These are phyloP conservation scores for Cheilosia variabilis DNA, from an alignment of 2,888 invertebrate species.

Conservation along the genomic window DNA sequence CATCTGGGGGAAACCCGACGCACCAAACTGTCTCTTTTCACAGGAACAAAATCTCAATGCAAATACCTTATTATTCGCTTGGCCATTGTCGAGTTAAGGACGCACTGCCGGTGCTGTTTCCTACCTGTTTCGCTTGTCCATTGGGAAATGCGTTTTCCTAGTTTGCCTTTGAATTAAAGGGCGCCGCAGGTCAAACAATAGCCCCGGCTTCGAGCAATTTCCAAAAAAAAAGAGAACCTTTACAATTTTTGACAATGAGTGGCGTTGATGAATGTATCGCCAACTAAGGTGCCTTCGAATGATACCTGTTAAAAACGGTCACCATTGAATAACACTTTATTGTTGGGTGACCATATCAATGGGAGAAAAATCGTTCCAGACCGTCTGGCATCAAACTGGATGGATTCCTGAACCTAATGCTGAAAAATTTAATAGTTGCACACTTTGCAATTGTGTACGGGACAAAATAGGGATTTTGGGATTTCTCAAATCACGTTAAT, in stretches of 20 bases:
- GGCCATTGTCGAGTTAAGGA: constrained; percentile 65
- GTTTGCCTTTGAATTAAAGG: constrained; percentile 76
- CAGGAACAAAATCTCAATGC: constrained; percentile 70
- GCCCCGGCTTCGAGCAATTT: constrained; percentile 26
- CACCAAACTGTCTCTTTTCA: constrained; percentile 72
- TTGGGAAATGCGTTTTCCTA: constrained; percentile 51
- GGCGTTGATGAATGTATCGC: constrained; percentile 72
- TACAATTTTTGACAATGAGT: constrained; percentile 67
- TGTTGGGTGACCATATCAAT: constrained; percentile 74
- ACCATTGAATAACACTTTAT: constrained; percentile 73
- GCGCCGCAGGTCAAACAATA: constrained; percentile 80
- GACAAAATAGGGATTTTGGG: constrained; percentile 61
- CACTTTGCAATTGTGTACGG: constrained; percentile 64
- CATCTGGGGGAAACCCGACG: constrained; percentile 73
- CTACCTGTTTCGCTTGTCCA: constrained; percentile 64
- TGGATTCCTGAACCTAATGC: constrained; percentile 24
- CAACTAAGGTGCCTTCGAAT: constrained; percentile 16
- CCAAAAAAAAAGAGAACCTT: neutral
- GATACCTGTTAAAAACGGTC: constrained; percentile 55
- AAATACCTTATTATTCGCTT: constrained; percentile 73
- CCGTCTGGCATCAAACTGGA: constrained; percentile 79
- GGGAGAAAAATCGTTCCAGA: constrained; percentile 78
- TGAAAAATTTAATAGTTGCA: constrained; percentile 36
- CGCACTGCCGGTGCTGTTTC: constrained; percentile 32
- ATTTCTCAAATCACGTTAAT: constrained; percentile 68